A percentile compares a stretch with the other conserved stretches of the same genome.
phyloP scores from a whole-genome alignment of 2,888 invertebrate genomes.

The Cantharis flavilabris region DNA sequence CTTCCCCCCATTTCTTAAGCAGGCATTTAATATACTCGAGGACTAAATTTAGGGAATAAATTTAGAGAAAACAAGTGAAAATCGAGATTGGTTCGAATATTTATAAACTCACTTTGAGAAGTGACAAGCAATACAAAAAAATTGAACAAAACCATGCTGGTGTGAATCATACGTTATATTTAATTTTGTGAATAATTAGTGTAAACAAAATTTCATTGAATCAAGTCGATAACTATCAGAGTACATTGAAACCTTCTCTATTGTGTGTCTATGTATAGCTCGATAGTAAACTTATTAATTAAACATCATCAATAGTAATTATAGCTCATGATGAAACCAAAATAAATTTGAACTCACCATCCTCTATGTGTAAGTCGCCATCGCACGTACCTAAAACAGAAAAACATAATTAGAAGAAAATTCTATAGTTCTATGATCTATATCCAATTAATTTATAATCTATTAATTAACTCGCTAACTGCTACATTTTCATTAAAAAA shows the following conservation, averaged over 20 bases:
- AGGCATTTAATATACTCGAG: background rate
- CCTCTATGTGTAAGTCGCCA: constrained; percentile 39
- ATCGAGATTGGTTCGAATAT: background rate
- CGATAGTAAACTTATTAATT: background rate
- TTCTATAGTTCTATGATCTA: too few relatives aligned
- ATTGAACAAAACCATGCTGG: background rate
- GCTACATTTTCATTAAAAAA: background rate
- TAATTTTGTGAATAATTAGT: background rate
- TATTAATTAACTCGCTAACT: too few relatives aligned
- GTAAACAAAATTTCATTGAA: background rate
- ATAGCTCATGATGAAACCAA: background rate
- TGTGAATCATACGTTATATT: background rate
- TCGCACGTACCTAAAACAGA: constrained; percentile 46
- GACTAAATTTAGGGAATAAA: background rate
- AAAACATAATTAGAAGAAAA: constrained; percentile 13
- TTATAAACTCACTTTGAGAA: background rate
- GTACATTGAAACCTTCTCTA: background rate
- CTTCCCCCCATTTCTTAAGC: background rate
- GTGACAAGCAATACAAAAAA: background rate
- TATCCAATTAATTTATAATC: too few relatives aligned
- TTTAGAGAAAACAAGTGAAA: background rate
- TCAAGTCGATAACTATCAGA: background rate
- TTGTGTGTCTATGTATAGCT: background rate
- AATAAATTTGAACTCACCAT: constrained; percentile 36
- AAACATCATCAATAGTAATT: background rate